phyloP scores from a whole-genome alignment of 2,888 invertebrate genomes.

The Polydrusus tereticollis region DNA sequence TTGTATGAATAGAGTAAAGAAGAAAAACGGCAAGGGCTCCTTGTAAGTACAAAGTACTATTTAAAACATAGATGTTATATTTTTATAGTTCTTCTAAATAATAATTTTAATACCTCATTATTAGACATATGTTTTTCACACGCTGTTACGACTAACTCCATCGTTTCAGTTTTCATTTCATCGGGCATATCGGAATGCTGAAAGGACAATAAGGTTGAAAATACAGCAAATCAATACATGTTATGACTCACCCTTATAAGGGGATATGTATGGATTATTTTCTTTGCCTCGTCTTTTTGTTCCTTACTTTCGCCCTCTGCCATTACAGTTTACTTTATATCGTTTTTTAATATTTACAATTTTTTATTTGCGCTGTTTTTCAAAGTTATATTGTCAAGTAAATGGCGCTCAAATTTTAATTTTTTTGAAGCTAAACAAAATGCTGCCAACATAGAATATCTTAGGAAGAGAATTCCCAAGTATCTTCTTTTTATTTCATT shows the following conservation, averaged over 20 bases:
- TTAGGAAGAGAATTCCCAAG: not conserved
- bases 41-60: too few species aligned
- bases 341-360: not conserved
- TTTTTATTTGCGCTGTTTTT: not conserved
- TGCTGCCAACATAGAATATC: conserved; percentile 36
- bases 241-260: conserved; percentile 57
- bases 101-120: conserved; percentile 80
- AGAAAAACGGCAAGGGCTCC: too few species aligned
- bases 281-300: conserved; percentile 54
- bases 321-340: conserved; percentile 45
- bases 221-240: conserved; percentile 4
- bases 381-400: conserved; percentile 10
- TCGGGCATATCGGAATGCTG: conserved; percentile 95
- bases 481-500: too few species aligned
- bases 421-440: conserved; percentile 44
- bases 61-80: too few species aligned
- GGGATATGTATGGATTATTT: conserved; percentile 57
- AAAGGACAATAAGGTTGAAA: conserved; percentile 53
- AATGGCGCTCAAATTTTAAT: conserved; percentile 31
- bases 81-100: too few species aligned
- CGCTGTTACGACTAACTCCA: conserved; percentile 92
- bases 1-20: too few species aligned
- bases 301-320: conserved; percentile 55
- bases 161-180: conserved; percentile 90
- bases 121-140: conserved; percentile 92